Evolutionary conservation across 2,888 invertebrate species (phyloP), one percentile per base, ranked within the genome.

Genomic region (Latheticus oryzae): DNA sequence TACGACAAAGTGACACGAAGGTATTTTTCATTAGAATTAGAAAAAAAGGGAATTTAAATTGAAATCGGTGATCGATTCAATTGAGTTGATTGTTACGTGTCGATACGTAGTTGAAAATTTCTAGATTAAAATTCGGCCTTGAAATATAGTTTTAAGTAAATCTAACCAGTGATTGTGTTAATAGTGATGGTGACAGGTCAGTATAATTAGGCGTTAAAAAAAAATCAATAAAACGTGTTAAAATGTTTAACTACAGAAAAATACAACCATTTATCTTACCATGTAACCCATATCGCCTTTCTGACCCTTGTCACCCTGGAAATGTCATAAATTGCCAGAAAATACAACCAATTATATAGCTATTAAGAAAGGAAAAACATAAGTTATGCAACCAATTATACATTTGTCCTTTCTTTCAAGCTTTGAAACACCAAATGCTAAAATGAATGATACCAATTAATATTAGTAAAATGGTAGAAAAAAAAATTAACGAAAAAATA

Each of bases 221-320:
- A n/a, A n/a, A n/a, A n/a, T n/a, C n/a, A n/a, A 56, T 54, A 38
- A 57, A 61, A 38, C 53, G 48, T 58, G 60, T 60, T 63, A 63
- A 67, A 59, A 60, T 54, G 42, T 57, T 58, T 28, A 53, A 60
- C 64, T 62, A 66, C 63, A 65, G 52, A 59, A 38, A 69, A n/a
- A n/a, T n/a, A 60, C 60, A 61, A 63, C 61, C 61, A 64, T 47
- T 61, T 58, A 63, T 79, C 88, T 88, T 87, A 89, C 88, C 88
- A 85, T 85, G 77, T 83, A 83, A 76, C 90, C 90, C 76, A 85
- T 85, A 76, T 87, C 86, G 77, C 89, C 90, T 79, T 86, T 87
- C 78, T 85, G 86, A 77, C 89, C 89, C 81, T 86, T 87, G 79
- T 81, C 81, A 73, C 86, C 89, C 89, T 89, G 87, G 70, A 83